Percentiles rank a stretch among this genome's conserved stretches.
phyloP scores from a whole-genome alignment of 2,797 vertebrate species.

The Coilia nasus region DNA sequence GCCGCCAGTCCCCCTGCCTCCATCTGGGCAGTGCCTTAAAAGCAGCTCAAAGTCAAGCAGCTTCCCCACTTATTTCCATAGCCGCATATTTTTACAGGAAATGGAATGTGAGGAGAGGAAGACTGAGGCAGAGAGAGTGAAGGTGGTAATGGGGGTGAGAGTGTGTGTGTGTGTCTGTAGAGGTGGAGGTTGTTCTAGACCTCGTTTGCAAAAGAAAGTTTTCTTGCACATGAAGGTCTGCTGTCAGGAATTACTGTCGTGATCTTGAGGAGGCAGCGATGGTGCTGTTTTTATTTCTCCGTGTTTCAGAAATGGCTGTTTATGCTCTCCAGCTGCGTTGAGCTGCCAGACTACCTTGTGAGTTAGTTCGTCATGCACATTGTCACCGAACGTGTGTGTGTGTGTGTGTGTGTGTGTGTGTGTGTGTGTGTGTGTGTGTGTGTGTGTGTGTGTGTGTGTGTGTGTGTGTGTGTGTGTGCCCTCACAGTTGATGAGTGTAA shows the following conservation, averaged over 20 bases:
- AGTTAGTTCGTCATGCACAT: neutral
- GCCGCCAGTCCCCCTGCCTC: slow-evolving; percentile 54
- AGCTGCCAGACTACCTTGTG: neutral
- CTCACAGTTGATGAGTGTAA: neutral
- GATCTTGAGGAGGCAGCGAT: slow-evolving; percentile 47
- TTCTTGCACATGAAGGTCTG: neutral
- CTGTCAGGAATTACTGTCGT: slow-evolving; percentile 37
- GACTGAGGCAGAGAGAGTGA: neutral
- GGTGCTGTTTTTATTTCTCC: neutral
- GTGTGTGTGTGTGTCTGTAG: slow-evolving; percentile 24
- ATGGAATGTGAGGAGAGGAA: neutral
- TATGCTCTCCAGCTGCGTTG: neutral
- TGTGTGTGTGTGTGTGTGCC: neutral
- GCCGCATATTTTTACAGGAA: slow-evolving; percentile 10
- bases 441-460: no score
- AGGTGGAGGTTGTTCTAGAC: neutral
- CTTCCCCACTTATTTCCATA: slow-evolving; percentile 23
- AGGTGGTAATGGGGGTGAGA: slow-evolving; percentile 8
- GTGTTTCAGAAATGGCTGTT: neutral
- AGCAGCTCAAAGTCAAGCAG: slow-evolving; percentile 27
- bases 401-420: no score
- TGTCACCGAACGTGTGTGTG: neutral
- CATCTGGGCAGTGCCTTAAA: slow-evolving; percentile 49
- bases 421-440: neutral
- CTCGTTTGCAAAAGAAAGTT: neutral